phyloP scores from a whole-genome alignment of 2,113 vertebrate genomes.

The Microtus ochrogaster region DNA sequence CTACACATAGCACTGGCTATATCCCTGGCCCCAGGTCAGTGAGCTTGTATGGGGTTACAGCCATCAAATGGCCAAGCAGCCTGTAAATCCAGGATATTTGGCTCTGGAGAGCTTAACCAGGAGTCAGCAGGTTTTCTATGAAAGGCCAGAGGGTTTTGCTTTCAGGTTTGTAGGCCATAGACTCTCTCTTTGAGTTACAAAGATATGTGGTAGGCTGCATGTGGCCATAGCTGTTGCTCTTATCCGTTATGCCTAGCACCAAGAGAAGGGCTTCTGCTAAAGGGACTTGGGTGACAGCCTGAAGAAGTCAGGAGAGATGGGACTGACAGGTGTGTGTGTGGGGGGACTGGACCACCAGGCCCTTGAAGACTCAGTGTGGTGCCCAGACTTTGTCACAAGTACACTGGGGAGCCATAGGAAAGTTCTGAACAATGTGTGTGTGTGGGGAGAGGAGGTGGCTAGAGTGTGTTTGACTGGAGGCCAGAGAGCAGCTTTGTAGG shows the following conservation, averaged over 20 bases:
- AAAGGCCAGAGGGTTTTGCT: neutral
- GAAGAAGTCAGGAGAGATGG: neutral
- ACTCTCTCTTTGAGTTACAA: neutral
- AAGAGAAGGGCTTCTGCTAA: neutral
- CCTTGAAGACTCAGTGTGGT: neutral
- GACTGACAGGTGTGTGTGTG: neutral
- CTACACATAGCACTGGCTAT: fast-evolving
- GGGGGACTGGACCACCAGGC: too few relatives aligned
- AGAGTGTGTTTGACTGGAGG: neutral
- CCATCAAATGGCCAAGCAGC: neutral
- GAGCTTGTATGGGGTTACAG: neutral
- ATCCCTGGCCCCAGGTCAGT: neutral
- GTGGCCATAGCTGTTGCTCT: neutral
- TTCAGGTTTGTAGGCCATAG: neutral
- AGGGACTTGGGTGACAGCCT: neutral
- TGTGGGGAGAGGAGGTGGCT: neutral
- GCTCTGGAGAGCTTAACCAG: neutral
- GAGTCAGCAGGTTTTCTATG: neutral
- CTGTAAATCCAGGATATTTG: neutral
- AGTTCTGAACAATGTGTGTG: neutral
- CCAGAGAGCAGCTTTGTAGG: neutral
- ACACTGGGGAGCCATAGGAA: neutral
- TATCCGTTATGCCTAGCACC: neutral
- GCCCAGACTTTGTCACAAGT: neutral
- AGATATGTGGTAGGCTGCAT: neutral